phyloP scores from a whole-genome alignment of 2,888 invertebrate genomes.

The Drosophila pseudotakahashii region DNA sequence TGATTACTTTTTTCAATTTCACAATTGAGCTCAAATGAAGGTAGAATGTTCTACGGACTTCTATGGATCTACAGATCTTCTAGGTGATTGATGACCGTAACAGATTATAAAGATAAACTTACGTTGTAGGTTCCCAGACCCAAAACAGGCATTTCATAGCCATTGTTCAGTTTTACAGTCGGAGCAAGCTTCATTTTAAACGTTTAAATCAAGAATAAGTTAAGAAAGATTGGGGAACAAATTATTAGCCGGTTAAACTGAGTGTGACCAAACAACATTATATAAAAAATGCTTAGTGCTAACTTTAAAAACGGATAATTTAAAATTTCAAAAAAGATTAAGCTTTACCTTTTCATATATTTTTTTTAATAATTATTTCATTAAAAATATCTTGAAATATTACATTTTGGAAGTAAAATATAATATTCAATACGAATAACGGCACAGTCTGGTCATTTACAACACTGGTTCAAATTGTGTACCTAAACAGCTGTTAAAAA shows the following conservation, averaged over 20 bases:
- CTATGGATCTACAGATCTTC: background rate
- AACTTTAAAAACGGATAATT: background rate
- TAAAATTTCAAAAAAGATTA: background rate
- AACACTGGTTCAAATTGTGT: conserved; percentile 9
- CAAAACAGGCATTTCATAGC: conserved; percentile 86
- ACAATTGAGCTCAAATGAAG: conserved; percentile 3
- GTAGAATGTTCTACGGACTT: conserved; percentile 15
- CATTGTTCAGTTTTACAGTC: conserved; percentile 86
- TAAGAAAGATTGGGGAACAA: background rate
- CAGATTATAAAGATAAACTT: conserved; percentile 48
- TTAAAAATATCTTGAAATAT: background rate
- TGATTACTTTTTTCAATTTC: conserved; percentile 20
- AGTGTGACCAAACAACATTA: background rate
- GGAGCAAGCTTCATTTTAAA: conserved; percentile 77
- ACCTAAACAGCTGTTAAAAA: conserved; percentile 25
- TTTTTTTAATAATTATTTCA: no score
- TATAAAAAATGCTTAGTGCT: background rate
- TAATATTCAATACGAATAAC: background rate
- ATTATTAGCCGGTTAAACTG: background rate
- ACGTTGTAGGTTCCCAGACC: conserved; percentile 88
- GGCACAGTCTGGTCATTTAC: background rate
- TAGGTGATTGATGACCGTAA: background rate
- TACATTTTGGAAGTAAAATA: background rate
- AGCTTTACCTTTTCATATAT: no score
- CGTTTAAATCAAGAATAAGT: background rate